Evolutionary conservation across 2,113 vertebrate species (phyloP), one percentile per base, ranked within the genome.

Genomic region (Syngnathus scovelli): DNA sequence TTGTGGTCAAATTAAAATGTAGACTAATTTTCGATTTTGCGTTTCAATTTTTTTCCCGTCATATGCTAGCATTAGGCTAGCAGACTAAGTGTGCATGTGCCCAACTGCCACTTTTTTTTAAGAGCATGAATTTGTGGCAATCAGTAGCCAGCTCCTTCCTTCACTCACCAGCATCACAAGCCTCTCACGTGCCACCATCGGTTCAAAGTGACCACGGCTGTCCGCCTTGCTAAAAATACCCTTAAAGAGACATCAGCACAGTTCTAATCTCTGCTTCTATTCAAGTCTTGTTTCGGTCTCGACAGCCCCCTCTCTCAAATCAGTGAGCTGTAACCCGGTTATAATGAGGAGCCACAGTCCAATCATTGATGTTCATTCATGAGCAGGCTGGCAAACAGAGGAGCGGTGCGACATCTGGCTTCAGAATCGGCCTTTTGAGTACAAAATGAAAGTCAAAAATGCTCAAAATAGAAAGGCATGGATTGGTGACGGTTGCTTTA

Each of bases 141-240:
- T 60, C 36, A 8, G 36, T 36, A 38, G 36, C 7, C 58, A n/a
- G 16, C 58, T 60, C 58, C 81, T 75, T 61, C 78, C 84, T 87
- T 86, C 77, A 63, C 65, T 44, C 75, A 76, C 78, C 85, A 69
- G 76, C 79, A 61, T 71, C 84, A 49, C 67, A 80, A 81, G 76
- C 62, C 37, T 56, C 86, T 87, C 49, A 68, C 55, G 80, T 88
- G 79, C 89, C 78, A 78, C 73, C 79, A 78, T 76, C 88, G 77
- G 85, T 75, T 78, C 85, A 78, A 78, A 92, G 84, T 92, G 90
- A 90, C 88, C 91, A 86, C 78, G 76, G 79, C 82, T 86, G 82
- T 83, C 79, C 80, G 80, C 77, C 80, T 69, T 61, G 83, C 91
- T 92, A 92, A 92, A 92, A 92, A 92, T 92, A 92, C 85, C 85